Conservation (phyloP, 1,140 invertebrate genomes). For the Drosophila kanapiae region DNA sequence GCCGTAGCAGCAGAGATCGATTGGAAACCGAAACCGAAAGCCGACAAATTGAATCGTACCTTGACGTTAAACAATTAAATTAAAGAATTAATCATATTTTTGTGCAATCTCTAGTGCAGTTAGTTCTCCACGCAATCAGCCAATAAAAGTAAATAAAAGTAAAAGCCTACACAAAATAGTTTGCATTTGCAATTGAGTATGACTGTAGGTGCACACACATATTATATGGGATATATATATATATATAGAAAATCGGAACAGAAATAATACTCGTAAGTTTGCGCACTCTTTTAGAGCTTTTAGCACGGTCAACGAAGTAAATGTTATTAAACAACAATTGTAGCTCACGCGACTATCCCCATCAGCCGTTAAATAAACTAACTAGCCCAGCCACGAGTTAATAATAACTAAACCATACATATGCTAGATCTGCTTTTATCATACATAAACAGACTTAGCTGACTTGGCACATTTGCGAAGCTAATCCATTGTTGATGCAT, state of each 20-base stretch:
- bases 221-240: slow-evolving; percentile 32
- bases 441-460: slow-evolving; percentile 34
- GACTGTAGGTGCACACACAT: slow-evolving; percentile 39
- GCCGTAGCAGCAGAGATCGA: slow-evolving; percentile 34
- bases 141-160: slow-evolving; percentile 6
- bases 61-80: slow-evolving; percentile 41
- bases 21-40: slow-evolving; percentile 21
- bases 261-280: slow-evolving; percentile 65
- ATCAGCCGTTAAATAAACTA: slow-evolving; percentile 60
- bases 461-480: slow-evolving; percentile 1
- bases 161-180: slow-evolving; percentile 14
- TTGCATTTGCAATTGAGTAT: slow-evolving; percentile 31
- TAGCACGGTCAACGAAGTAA: slow-evolving; percentile 79
- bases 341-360: slow-evolving; percentile 34
- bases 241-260: slow-evolving; percentile 6
- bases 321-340: slow-evolving; percentile 59
- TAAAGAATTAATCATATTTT: slow-evolving; percentile 50
- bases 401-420: slow-evolving; percentile 44
- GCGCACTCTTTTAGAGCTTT: slow-evolving; percentile 80
- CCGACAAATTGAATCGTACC: slow-evolving; percentile 62
- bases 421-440: slow-evolving; percentile 67
- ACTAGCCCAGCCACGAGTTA: slow-evolving; percentile 49
- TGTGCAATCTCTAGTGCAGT: slow-evolving; percentile 43
- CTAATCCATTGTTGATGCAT: slow-evolving; percentile 56
- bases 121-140: slow-evolving; percentile 40